These are phyloP conservation scores for Paramuricea clavata DNA, from an alignment of 92 coral and sea anemone genomes.

Conservation along the genomic window DNA sequence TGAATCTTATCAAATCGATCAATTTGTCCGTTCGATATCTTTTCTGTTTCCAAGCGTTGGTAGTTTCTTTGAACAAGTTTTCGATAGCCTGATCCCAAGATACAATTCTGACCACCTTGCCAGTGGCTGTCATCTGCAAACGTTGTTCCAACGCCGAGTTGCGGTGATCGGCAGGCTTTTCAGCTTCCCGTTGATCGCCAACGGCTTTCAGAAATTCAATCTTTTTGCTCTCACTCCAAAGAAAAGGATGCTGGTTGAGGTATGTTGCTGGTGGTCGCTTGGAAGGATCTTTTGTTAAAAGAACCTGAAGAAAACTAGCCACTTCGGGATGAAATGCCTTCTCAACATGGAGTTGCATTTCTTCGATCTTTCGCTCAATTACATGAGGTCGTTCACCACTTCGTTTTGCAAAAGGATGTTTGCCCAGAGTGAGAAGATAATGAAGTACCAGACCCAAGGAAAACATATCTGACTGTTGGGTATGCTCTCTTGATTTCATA, in stretches of 20 bases:
- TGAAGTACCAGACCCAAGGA: slow-evolving; percentile 76
- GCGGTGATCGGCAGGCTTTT: slow-evolving; percentile 31
- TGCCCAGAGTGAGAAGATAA: slow-evolving; percentile 71
- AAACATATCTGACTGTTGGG: slow-evolving; percentile 68
- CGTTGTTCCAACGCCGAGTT: slow-evolving; percentile 5
- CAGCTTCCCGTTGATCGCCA: slow-evolving; percentile 70
- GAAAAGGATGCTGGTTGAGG: slow-evolving; percentile 57
- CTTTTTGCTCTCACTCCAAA: slow-evolving; percentile 75
- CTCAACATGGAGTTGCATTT: slow-evolving; percentile 39
- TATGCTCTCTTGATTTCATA: slow-evolving; percentile 48
- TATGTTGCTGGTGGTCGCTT: slow-evolving; percentile 45
- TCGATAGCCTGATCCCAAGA: slow-evolving; percentile 55
- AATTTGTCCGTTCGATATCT: slow-evolving; percentile 47
- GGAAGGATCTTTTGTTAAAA: slow-evolving; percentile 37
- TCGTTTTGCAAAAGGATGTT: slow-evolving; percentile 62
- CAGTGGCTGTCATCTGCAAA: slow-evolving; percentile 41
- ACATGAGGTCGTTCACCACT: slow-evolving; percentile 55
- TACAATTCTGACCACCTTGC: not conserved
- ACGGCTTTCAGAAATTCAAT: slow-evolving; percentile 68
- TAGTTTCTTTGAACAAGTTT: slow-evolving; percentile 48
- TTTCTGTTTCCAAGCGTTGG: slow-evolving; percentile 39
- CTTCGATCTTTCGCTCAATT: slow-evolving; percentile 56
- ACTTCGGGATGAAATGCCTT: slow-evolving; percentile 48
- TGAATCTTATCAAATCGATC: slow-evolving; percentile 65
- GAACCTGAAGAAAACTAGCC: slow-evolving; percentile 37